Conservation (phyloP, 2,888 invertebrate species). For the Clivina fossor region DNA sequence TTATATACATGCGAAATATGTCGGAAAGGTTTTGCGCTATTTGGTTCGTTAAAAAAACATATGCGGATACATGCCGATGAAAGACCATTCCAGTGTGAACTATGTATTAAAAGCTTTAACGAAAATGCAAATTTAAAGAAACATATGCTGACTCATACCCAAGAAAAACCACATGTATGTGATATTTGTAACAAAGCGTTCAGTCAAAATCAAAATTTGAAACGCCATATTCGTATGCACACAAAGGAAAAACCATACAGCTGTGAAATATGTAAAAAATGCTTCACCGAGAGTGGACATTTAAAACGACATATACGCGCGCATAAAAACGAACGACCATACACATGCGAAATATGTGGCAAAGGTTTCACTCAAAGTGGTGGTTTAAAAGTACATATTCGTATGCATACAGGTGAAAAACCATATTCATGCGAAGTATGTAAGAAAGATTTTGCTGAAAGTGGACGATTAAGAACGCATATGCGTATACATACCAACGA, state of each 20-base stretch:
- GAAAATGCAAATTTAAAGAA: background rate
- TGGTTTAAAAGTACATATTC: background rate
- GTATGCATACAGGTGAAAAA: too few relatives aligned
- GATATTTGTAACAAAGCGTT: background rate
- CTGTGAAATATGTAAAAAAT: background rate
- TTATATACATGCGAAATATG: too few relatives aligned
- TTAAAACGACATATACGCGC: conserved; percentile 1
- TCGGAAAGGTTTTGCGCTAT: too few relatives aligned
- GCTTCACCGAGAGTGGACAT: background rate
- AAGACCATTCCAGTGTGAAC: background rate
- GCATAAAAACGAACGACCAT: background rate
- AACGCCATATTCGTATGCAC: background rate
- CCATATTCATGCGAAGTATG: background rate
- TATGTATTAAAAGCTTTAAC: background rate
- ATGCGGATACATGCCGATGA: background rate
- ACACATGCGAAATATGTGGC: background rate
- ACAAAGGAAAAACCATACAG: background rate
- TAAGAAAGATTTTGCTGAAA: background rate
- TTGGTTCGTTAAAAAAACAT: background rate
- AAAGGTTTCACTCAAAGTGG: background rate
- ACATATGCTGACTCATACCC: background rate
- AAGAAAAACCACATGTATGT: background rate
- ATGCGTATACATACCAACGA: background rate
- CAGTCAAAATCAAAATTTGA: background rate
- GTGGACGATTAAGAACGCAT: too few relatives aligned